Base-by-base conservation (phyloP, 2,888 invertebrate genomes). In the Polietes domitor region DNA sequence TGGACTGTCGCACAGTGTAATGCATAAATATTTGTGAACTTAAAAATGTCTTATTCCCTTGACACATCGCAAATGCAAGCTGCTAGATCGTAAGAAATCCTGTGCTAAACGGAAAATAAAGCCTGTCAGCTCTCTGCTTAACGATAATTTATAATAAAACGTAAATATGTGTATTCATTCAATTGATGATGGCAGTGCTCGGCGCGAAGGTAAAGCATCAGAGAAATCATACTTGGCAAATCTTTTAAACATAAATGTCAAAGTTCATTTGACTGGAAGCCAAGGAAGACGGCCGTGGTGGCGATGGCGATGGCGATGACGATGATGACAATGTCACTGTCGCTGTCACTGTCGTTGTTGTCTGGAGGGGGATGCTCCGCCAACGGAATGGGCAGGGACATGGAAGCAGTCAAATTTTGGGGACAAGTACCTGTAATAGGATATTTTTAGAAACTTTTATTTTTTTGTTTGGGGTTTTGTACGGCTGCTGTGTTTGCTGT, bases 231-330 rank as follows among this genome's bases (percentile, higher is more conserved):
- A 26, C 26, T 58, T 26, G 24, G 15, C 3, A 58, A 58, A 58
- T 58, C 58, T 58, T 37, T 58, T 58, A 26, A 24, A 24, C 3
- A 24, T 24, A 19, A 72, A 72, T 72, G 55, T 72, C 55, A 72
- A 72, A 72, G 37, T 72, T 72, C 53, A 55, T 55, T 55, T 55
- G 10, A 21, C 6, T 55, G 53, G 3, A n/a, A 17, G n/a, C 37
- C n/a, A 32, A 58, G 21, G 58, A 26, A 10, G 26, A 53, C 9
- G 53, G 21, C 19, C 19, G 9, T 5, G 21, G 9, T 10, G 53
- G 4, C 10, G 53, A 21, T 53, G 53, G 5, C 9, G 53, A 53
- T 7, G 50, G n/a, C 50, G 19, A 53, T 21, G 53, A 53, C 9
- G 7, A 21, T 10, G 53, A 4, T 58, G 50, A 50, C 17, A 17